These are phyloP conservation scores for Drosophila austrosaltans DNA, from an alignment of 2,888 invertebrate genomes.

Conservation along the genomic window DNA sequence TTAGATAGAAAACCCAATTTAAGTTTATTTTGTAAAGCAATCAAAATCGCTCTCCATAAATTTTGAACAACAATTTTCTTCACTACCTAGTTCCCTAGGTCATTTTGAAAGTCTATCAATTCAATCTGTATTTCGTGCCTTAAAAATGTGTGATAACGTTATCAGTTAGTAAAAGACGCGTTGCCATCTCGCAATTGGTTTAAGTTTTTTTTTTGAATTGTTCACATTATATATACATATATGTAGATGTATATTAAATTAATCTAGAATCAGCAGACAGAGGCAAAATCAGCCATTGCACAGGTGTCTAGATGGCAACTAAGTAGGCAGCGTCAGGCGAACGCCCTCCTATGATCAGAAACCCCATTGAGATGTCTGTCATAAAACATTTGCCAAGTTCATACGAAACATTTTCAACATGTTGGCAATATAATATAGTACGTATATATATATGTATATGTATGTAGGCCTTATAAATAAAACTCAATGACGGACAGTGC, in stretches of 20 bases:
- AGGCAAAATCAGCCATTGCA: not conserved
- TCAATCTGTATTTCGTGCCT: not conserved
- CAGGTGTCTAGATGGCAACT: slow-evolving; percentile 35
- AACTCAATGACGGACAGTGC: slow-evolving; percentile 59
- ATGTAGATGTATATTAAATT: not conserved
- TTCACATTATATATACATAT: not conserved
- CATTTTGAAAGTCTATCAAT: slow-evolving; percentile 22
- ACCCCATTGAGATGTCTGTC: slow-evolving; percentile 7
- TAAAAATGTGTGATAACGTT: slow-evolving; percentile 34
- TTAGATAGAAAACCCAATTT: no score
- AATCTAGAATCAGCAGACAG: slow-evolving; percentile 8
- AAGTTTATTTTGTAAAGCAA: no score
- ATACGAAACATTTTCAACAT: slow-evolving; percentile 38
- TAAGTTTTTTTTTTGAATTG: slow-evolving; percentile 3
- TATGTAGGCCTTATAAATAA: slow-evolving; percentile 58
- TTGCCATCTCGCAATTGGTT: slow-evolving; percentile 4
- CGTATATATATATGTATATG: slow-evolving; percentile 5
- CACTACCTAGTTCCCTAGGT: slow-evolving; percentile 3
- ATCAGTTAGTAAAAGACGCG: slow-evolving; percentile 27
- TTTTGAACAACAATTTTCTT: not conserved
- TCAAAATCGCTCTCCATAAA: no score
- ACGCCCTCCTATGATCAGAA: not conserved
- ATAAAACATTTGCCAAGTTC: slow-evolving; percentile 53
- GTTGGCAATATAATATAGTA: slow-evolving; percentile 25
- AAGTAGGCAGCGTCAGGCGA: not conserved